A percentile compares a stretch with the other conserved stretches of the same genome.
Conservation (phyloP, 1,140 invertebrate species). For the Tetramorium alpestre region DNA sequence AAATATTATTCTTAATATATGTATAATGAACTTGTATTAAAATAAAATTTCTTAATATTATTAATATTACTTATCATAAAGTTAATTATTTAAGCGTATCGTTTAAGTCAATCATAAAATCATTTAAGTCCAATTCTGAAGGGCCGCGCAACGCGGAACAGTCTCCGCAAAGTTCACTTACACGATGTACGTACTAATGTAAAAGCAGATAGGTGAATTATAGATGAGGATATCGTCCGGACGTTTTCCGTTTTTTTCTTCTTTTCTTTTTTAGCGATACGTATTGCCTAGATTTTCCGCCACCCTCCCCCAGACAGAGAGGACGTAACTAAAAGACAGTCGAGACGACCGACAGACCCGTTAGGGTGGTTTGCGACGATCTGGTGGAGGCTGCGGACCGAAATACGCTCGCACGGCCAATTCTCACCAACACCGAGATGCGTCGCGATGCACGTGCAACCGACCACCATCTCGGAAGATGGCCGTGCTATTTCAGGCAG, state of each 20-base stretch:
- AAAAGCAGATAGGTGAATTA: background rate
- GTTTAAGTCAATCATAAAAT: background rate
- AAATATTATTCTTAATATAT: too few relatives aligned
- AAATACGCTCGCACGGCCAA: conserved; percentile 82
- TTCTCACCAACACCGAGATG: conserved; percentile 74
- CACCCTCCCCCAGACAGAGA: conserved; percentile 7
- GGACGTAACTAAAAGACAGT: conserved; percentile 19
- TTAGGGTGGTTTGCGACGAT: conserved; percentile 75
- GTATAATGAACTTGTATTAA: background rate
- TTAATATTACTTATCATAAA: too few relatives aligned
- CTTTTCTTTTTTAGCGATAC: background rate
- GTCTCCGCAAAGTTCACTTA: background rate
- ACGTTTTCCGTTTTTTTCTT: background rate
- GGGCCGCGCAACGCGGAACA: background rate
- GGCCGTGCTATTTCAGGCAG: conserved; percentile 83
- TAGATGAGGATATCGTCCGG: background rate
- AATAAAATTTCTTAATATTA: background rate
- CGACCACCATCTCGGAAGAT: conserved; percentile 75
- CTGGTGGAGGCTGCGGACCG: conserved; percentile 79
- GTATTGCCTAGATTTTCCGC: background rate
- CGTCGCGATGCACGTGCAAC: conserved; percentile 71
- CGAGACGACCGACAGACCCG: conserved; percentile 58
- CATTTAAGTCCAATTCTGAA: background rate
- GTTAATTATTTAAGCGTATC: too few relatives aligned
- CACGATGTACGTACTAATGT: too few relatives aligned